Evolutionary conservation across 2,888 invertebrate species (phyloP).

Genomic region (Odontocolon sp.): DNA sequence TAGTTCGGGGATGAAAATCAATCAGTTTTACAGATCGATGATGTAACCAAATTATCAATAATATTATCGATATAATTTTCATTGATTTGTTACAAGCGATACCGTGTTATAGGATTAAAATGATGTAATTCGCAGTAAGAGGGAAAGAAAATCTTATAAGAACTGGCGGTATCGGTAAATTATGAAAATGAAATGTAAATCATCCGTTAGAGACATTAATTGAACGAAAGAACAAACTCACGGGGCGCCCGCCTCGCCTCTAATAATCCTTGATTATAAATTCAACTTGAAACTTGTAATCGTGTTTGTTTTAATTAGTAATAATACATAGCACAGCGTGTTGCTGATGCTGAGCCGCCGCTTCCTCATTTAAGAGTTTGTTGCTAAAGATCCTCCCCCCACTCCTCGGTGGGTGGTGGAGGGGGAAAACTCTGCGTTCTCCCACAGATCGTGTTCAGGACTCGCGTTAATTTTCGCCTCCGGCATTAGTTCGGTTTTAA

Average conservation of each 20-base stretch:
- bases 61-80: background rate
- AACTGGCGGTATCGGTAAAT: background rate
- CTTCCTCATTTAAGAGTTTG: conserved; percentile 70
- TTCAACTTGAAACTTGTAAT: conserved; percentile 73
- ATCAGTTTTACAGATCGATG: conserved; percentile 37
- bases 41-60: background rate
- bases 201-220: background rate
- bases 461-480: conserved; percentile 70
- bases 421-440: background rate
- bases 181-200: conserved; percentile 23
- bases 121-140: background rate
- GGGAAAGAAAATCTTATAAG: background rate
- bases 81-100: too few relatives aligned
- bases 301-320: conserved; percentile 78
- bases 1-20: conserved; percentile 54
- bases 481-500: conserved; percentile 70
- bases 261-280: conserved; percentile 58
- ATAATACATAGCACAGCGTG: conserved; percentile 70
- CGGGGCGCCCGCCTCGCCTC: conserved; percentile 37
- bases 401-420: background rate
- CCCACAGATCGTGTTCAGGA: conserved; percentile 13
- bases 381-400: conserved; percentile 56
- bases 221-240: conserved; percentile 1
- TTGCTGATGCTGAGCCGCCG: conserved; percentile 43
- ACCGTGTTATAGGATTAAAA: conserved; percentile 35